Base-by-base conservation (phyloP, 2,113 vertebrate genomes). In the Entomyzon cyanotis region DNA sequence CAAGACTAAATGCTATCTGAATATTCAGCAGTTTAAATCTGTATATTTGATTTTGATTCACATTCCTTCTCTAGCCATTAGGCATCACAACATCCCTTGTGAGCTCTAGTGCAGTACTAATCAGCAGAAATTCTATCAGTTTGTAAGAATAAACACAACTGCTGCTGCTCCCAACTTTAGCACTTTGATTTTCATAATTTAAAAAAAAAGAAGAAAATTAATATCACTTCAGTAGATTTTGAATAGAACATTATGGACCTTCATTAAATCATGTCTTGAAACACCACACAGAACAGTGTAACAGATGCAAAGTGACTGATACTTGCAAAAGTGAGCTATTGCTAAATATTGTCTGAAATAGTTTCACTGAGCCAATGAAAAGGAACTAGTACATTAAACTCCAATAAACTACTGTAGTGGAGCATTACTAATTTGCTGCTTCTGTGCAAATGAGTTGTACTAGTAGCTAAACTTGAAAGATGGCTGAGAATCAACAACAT, bases 401-500 rank as follows among this genome's bases (percentile, higher is more conserved):
- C 75, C 47, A 91, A 94, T 96, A 95, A 96, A 90, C 65, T 89
- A 83, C 90, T 76, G 64, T 95, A 88, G 77, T 84, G 53, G 46
- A 89, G 91, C 93, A 95, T 92, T 89, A 92, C 91, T 95, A 96
- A 97, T 95, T 96, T 92, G 70, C 84, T 89, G 55, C 69, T 93
- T 94, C 91, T 94, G 60, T 83, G 78, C 46, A 96, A 93, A 95
- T 92, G 71, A 82, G 46, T 94, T 88, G 64, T 84, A 89, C 53
- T 53, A 92, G 88, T 73, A 83, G 50, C 53, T 89, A 31, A 70
- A 87, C 75, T 96, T 93, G 93, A 95, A 95, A 92, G 80, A 97
- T 86, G 71, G 92, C 47, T 75, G 37, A 90, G 68, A 95, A 95
- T 93, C 93, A 92, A 85, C 84, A 95, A 69, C 85, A 93, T 96